Evolutionary conservation across 2,888 invertebrate genomes (phyloP).

Genomic region (Spatulosminthurus flaviceps): DNA sequence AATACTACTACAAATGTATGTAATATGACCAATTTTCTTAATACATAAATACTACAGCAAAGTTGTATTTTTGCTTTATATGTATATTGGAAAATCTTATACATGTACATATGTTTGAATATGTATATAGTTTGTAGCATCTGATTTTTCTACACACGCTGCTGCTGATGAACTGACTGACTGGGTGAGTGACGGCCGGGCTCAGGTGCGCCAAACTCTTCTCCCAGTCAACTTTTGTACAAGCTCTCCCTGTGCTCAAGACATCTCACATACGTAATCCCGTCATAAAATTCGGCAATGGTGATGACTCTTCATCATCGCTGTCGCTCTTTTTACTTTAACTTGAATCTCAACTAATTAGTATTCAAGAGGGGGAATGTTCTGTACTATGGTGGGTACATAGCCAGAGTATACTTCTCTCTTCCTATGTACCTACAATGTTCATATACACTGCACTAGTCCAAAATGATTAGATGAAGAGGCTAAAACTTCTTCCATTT

Average conservation of each 20-base stretch:
- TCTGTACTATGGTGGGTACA: slow-evolving; percentile 27
- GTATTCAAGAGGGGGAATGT: slow-evolving; percentile 26
- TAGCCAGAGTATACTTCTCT: too few relatives aligned
- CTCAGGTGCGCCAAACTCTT: slow-evolving; percentile 27
- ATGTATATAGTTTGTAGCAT: too few relatives aligned
- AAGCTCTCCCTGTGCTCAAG: slow-evolving; percentile 37
- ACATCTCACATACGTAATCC: slow-evolving; percentile 29
- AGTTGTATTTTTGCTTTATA: too few relatives aligned
- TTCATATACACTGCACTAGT: too few relatives aligned
- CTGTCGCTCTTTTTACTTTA: slow-evolving; percentile 30
- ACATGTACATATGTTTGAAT: too few relatives aligned
- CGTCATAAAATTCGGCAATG: slow-evolving; percentile 44
- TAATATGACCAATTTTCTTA: too few relatives aligned
- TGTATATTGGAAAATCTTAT: too few relatives aligned
- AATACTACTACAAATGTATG: too few relatives aligned
- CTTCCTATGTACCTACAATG: too few relatives aligned
- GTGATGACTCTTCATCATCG: slow-evolving; percentile 43
- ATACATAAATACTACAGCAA: too few relatives aligned
- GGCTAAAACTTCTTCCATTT: too few relatives aligned
- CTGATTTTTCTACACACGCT: slow-evolving; percentile 9
- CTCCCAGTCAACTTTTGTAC: slow-evolving; percentile 36
- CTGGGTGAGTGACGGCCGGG: slow-evolving; percentile 32
- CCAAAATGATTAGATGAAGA: too few relatives aligned
- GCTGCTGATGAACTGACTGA: slow-evolving; percentile 30
- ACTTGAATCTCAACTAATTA: slow-evolving; percentile 26